Evolutionary conservation across 2,888 invertebrate species (phyloP).

Genomic region (Emmelina monodactyla): DNA sequence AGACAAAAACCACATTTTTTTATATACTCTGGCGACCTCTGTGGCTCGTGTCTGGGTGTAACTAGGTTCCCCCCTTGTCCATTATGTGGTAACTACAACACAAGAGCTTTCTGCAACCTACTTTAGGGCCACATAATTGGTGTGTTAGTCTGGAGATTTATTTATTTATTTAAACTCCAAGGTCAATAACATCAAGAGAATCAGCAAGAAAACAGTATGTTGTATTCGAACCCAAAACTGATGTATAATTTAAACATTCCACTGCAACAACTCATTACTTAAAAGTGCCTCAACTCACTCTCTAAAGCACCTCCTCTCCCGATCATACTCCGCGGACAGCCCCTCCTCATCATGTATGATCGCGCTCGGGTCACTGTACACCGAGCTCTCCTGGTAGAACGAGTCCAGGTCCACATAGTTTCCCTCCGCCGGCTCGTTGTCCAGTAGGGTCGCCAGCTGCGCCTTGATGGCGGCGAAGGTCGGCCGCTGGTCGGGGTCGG

Average conservation of each 20-base stretch:
- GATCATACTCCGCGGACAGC: conserved; percentile 53
- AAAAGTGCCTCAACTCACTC: conserved; percentile 34
- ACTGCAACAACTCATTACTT: neutral
- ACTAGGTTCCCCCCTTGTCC: no score
- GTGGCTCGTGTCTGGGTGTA: no score
- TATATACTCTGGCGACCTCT: no score
- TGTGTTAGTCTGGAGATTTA: no score
- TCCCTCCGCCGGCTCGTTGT: conserved; percentile 68
- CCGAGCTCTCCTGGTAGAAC: conserved; percentile 70
- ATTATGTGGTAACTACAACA: no score
- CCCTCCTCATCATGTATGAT: conserved; percentile 60
- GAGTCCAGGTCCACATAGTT: conserved; percentile 75
- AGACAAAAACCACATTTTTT: no score
- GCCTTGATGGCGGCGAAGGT: conserved; percentile 69
- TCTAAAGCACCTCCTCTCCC: conserved; percentile 49
- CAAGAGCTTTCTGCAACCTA: no score
- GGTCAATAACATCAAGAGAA: no score
- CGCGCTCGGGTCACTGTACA: conserved; percentile 61
- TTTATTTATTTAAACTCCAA: no score
- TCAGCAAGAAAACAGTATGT: no score
- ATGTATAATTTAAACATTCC: neutral
- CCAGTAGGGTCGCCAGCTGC: conserved; percentile 67
- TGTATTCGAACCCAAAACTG: no score
- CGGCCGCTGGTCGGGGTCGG: conserved; percentile 76
- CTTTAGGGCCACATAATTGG: no score